Evolutionary conservation across 2,888 invertebrate species (phyloP).

Genomic region (Drosophila birchii): DNA sequence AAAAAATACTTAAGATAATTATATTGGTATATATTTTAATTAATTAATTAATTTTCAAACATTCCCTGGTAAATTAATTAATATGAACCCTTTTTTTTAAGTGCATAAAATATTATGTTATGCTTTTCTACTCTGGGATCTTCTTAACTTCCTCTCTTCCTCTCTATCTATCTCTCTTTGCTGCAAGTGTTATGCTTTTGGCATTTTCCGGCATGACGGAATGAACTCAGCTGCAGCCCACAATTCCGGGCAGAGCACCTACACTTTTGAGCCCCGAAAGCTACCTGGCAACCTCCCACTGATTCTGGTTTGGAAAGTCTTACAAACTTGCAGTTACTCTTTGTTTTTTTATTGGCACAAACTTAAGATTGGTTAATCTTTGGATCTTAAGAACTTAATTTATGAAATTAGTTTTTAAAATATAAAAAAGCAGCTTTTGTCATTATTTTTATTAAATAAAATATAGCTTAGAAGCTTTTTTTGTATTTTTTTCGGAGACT

Average conservation of each 20-base stretch:
- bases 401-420: too few relatives aligned
- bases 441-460: too few relatives aligned
- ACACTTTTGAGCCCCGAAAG: conserved; percentile 68
- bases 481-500: neutral
- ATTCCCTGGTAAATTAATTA: neutral
- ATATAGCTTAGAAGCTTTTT: neutral
- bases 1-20: neutral
- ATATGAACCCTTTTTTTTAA: neutral
- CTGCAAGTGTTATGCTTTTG: conserved; percentile 69
- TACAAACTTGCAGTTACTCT: neutral
- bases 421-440: too few relatives aligned
- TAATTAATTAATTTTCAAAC: too few relatives aligned
- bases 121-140: neutral
- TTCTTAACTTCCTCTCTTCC: neutral
- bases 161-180: conserved; percentile 19
- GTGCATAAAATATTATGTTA: neutral
- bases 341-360: conserved; percentile 1
- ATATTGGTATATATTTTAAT: too few relatives aligned
- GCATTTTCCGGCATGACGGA: conserved; percentile 68
- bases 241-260: conserved; percentile 50
- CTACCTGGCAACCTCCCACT: conserved; percentile 71
- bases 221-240: conserved; percentile 36
- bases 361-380: neutral
- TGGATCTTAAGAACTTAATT: neutral
- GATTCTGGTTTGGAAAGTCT: conserved; percentile 1